Evolutionary conservation across 2,113 vertebrate genomes (phyloP).

Genomic region (Nothocercus julius): DNA sequence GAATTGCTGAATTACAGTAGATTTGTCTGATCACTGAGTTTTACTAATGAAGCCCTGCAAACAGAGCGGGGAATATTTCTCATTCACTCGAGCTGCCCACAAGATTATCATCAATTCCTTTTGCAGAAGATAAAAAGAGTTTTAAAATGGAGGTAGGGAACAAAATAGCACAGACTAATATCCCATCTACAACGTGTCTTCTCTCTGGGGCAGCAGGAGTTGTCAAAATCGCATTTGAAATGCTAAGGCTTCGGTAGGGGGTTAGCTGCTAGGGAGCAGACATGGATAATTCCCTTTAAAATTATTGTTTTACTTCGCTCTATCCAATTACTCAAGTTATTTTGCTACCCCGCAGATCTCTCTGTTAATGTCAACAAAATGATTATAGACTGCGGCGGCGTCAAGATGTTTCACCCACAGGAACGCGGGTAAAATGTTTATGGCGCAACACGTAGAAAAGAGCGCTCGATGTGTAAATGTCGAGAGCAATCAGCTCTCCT

Average conservation of each 20-base stretch:
- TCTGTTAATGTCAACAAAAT: constrained; percentile 61
- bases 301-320: constrained; percentile 61
- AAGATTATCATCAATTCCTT: not conserved
- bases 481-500: constrained; percentile 10
- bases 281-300: constrained; percentile 29
- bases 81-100: not conserved
- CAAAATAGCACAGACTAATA: not conserved
- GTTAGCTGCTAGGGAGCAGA: constrained; percentile 11
- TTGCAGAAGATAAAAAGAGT: not conserved
- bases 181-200: not conserved
- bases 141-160: not conserved
- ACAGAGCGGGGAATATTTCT: not conserved
- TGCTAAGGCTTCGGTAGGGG: not conserved
- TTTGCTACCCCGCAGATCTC: constrained; percentile 36
- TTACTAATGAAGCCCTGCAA: not conserved
- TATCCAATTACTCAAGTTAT: constrained; percentile 40
- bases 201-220: not conserved
- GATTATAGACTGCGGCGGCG: constrained; percentile 38
- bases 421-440: constrained; percentile 20
- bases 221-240: not conserved
- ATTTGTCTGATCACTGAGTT: not conserved
- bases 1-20: not conserved
- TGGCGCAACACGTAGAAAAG: not conserved
- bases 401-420: constrained; percentile 54
- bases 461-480: constrained; percentile 56